Conservation (phyloP, 2,888 invertebrate genomes). For the Girardia tigrina region DNA sequence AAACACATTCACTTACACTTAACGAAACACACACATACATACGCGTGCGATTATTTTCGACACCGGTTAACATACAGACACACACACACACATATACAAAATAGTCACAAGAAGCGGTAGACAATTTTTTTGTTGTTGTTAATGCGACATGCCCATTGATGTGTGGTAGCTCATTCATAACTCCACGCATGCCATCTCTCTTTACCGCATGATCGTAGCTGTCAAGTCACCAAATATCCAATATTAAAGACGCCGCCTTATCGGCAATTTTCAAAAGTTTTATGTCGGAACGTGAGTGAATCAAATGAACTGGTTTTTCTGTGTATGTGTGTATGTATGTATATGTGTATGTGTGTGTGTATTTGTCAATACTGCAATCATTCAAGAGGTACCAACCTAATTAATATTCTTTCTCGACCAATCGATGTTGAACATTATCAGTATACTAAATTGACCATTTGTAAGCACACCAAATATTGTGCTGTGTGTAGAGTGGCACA, state of each 20-base stretch:
- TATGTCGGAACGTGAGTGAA: conserved; percentile 9
- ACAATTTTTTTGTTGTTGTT: too few species aligned
- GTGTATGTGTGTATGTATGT: background rate
- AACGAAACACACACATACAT: background rate
- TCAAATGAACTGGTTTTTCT: conserved; percentile 23
- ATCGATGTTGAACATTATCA: conserved; percentile 20
- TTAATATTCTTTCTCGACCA: conserved; percentile 23
- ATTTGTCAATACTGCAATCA: background rate
- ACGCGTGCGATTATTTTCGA: too few species aligned
- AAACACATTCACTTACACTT: background rate
- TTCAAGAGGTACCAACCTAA: background rate
- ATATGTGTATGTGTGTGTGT: background rate
- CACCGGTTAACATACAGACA: too few species aligned
- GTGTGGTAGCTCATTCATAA: conserved; percentile 11
- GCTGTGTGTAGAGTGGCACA: conserved; percentile 23
- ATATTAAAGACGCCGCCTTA: conserved; percentile 23
- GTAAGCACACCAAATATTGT: conserved; percentile 23
- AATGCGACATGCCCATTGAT: conserved; percentile 14
- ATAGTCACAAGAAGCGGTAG: background rate
- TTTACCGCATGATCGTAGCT: background rate
- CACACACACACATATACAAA: background rate
- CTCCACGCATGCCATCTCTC: conserved; percentile 19
- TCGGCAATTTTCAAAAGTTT: conserved; percentile 18
- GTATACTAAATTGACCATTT: conserved; percentile 23
- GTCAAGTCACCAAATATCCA: conserved; percentile 12